Percentiles rank a stretch among this genome's conserved stretches.
Conservation (phyloP, 2,113 vertebrate species). For the Nyctereutes procyonoides region DNA sequence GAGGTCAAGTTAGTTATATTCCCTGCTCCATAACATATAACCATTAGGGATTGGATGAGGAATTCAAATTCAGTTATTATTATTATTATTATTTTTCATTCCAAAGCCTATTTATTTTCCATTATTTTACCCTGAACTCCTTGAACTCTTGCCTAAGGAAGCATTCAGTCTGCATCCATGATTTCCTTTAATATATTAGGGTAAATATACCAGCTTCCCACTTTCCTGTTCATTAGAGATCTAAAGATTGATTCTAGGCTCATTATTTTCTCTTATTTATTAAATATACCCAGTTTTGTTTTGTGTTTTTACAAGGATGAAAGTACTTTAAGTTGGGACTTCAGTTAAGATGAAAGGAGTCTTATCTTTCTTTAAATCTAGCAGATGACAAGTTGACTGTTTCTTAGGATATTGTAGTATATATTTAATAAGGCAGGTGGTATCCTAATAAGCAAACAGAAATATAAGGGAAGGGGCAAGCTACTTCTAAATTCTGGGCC, state of each 20-base stretch:
- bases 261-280: slow-evolving; percentile 12
- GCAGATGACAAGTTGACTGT: background rate
- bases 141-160: background rate
- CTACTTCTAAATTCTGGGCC: background rate
- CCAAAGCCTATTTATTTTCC: slow-evolving; percentile 26
- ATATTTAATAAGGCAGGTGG: background rate
- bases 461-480: background rate
- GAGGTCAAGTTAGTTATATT: background rate
- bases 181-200: background rate
- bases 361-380: background rate
- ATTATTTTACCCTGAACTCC: background rate
- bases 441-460: background rate
- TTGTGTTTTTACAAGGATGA: background rate
- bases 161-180: background rate
- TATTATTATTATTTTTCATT: background rate
- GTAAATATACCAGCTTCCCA: background rate
- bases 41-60: background rate
- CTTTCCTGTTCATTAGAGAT: background rate
- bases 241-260: background rate
- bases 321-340: background rate
- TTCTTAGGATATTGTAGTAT: background rate
- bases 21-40: background rate
- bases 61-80: background rate
- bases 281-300: background rate
- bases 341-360: background rate